Evolutionary conservation across 2,113 vertebrate genomes (phyloP).

Genomic region (Pipa parva): DNA sequence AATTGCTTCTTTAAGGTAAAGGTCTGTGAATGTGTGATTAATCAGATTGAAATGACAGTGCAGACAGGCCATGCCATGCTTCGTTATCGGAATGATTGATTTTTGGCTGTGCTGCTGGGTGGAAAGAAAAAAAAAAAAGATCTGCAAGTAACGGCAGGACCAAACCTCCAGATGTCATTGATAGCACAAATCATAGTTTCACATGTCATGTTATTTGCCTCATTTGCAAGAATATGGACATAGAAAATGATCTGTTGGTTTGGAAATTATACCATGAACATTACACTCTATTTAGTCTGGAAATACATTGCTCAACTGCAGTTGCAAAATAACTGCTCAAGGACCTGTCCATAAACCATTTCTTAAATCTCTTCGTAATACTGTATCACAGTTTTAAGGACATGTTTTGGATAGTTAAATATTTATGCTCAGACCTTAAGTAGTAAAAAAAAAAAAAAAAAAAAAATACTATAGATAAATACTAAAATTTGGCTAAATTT

Average conservation of each 20-base stretch:
- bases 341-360: slow-evolving; percentile 13
- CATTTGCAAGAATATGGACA: slow-evolving; percentile 57
- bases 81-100: slow-evolving; percentile 76
- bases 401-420: too few species aligned
- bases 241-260: slow-evolving; percentile 54
- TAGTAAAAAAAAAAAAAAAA: too few species aligned
- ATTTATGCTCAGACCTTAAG: too few species aligned
- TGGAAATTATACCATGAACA: slow-evolving; percentile 54
- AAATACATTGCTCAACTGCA: slow-evolving; percentile 51
- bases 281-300: slow-evolving; percentile 57
- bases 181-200: slow-evolving; percentile 63
- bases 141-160: slow-evolving; percentile 68
- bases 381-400: background rate
- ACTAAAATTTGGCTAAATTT: too few species aligned
- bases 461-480: too few species aligned
- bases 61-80: slow-evolving; percentile 67
- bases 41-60: slow-evolving; percentile 73
- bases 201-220: slow-evolving; percentile 56
- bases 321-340: slow-evolving; percentile 62
- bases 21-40: slow-evolving; percentile 70
- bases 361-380: slow-evolving; percentile 4
- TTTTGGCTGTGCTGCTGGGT: slow-evolving; percentile 60
- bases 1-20: slow-evolving; percentile 75
- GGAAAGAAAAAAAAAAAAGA: slow-evolving; percentile 70
- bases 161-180: slow-evolving; percentile 64